Percentiles rank a stretch among this genome's conserved stretches.
phyloP scores from a whole-genome alignment of 2,888 invertebrate genomes.

The Perithous albicinctus region DNA sequence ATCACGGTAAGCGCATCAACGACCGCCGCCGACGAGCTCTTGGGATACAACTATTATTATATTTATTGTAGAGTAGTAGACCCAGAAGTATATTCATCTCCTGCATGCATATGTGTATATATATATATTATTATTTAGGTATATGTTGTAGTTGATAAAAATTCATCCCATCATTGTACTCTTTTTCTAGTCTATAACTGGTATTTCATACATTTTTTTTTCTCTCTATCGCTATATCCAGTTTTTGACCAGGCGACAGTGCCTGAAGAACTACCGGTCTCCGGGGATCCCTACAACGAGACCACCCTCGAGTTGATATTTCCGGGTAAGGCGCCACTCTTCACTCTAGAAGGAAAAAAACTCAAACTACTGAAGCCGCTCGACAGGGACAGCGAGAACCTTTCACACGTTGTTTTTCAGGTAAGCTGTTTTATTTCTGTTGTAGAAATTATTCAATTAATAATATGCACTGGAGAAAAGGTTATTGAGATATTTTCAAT shows the following conservation, averaged over 20 bases:
- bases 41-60: conserved; percentile 42
- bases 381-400: conserved; percentile 93
- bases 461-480: not conserved
- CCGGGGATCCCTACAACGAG: conserved; percentile 92
- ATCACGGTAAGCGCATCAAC: conserved; percentile 61
- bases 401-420: conserved; percentile 95
- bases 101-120: not conserved
- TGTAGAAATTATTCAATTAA: not conserved
- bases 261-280: conserved; percentile 93
- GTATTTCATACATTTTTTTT: conserved; percentile 10
- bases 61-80: not conserved
- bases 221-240: conserved; percentile 81
- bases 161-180: conserved; percentile 1
- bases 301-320: conserved; percentile 92
- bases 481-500: not conserved
- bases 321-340: conserved; percentile 91
- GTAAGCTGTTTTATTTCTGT: conserved; percentile 84
- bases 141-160: not conserved
- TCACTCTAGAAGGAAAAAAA: conserved; percentile 93
- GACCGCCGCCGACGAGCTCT: conserved; percentile 52
- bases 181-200: not conserved
- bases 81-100: not conserved
- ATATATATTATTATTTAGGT: too few species aligned
- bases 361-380: conserved; percentile 92
- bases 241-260: conserved; percentile 93